These are phyloP conservation scores for Xanthia togata DNA, from an alignment of 2,888 invertebrate species.

Conservation along the genomic window DNA sequence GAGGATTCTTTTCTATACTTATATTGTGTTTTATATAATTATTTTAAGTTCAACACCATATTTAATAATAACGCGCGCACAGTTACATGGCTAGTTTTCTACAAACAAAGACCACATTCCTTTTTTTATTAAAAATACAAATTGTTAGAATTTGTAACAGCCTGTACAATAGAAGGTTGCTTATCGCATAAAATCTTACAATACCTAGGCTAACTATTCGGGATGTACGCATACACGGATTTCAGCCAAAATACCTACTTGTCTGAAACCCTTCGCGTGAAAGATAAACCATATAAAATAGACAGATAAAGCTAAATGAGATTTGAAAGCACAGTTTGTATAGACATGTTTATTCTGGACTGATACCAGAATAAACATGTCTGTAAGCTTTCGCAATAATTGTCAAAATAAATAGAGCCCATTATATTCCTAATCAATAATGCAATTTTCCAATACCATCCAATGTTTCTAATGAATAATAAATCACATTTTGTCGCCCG, in stretches of 20 bases:
- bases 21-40: no score
- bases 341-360: no score
- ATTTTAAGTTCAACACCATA: no score
- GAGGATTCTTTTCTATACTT: no score
- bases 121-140: no score
- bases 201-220: not conserved
- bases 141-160: no score
- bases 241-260: not conserved
- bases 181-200: no score
- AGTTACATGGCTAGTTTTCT: no score
- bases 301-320: not conserved
- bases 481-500: conserved; percentile 26
- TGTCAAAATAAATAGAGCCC: conserved; percentile 8
- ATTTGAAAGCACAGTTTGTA: conserved; percentile 10
- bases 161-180: no score
- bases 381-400: conserved; percentile 12
- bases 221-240: not conserved
- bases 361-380: conserved; percentile 7
- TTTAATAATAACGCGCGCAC: no score
- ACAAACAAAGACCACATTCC: no score
- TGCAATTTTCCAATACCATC: conserved; percentile 25
- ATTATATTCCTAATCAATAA: conserved; percentile 34
- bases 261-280: not conserved
- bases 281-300: not conserved
- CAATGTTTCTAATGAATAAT: conserved; percentile 30